A percentile compares a stretch with the other conserved stretches of the same genome.
These are phyloP conservation scores for Holotrichia oblita DNA, from an alignment of 1,140 invertebrate genomes.

Conservation along the genomic window DNA sequence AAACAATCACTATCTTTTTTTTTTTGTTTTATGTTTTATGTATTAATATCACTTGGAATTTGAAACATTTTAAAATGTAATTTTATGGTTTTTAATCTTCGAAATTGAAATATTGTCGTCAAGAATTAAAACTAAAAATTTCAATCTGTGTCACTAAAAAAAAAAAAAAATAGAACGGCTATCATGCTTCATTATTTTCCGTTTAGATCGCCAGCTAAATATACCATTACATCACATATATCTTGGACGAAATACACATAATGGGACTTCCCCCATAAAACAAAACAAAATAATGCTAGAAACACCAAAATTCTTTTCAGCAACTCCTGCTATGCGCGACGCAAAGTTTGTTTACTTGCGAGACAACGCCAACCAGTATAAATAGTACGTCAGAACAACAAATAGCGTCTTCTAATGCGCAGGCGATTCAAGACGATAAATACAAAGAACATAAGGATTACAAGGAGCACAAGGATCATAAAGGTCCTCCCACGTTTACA, in stretches of 20 bases:
- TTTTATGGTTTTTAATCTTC: too few species aligned
- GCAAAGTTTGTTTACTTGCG: slow-evolving; percentile 96
- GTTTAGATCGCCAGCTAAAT: slow-evolving; percentile 18
- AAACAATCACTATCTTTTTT: too few species aligned
- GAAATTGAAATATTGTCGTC: too few species aligned
- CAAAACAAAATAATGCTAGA: slow-evolving; percentile 47
- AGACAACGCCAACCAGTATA: slow-evolving; percentile 70
- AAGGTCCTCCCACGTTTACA: slow-evolving; percentile 81
- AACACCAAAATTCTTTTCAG: slow-evolving; percentile 76
- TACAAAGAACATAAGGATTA: slow-evolving; percentile 61
- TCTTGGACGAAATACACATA: background rate
- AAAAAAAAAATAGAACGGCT: background rate
- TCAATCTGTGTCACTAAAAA: background rate
- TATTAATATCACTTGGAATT: too few species aligned
- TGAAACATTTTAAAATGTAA: too few species aligned
- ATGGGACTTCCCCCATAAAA: background rate
- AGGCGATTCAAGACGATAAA: slow-evolving; percentile 60
- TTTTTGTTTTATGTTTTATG: too few species aligned
- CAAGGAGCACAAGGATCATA: slow-evolving; percentile 59
- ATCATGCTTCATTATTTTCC: slow-evolving; percentile 39
- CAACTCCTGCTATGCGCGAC: slow-evolving; percentile 96
- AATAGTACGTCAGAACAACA: slow-evolving; percentile 61
- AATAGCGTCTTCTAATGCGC: slow-evolving; percentile 61
- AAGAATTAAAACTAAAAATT: slow-evolving; percentile 17
- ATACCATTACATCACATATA: slow-evolving; percentile 9